Conservation (phyloP, 2,888 invertebrate genomes). For the Autographa gamma region DNA sequence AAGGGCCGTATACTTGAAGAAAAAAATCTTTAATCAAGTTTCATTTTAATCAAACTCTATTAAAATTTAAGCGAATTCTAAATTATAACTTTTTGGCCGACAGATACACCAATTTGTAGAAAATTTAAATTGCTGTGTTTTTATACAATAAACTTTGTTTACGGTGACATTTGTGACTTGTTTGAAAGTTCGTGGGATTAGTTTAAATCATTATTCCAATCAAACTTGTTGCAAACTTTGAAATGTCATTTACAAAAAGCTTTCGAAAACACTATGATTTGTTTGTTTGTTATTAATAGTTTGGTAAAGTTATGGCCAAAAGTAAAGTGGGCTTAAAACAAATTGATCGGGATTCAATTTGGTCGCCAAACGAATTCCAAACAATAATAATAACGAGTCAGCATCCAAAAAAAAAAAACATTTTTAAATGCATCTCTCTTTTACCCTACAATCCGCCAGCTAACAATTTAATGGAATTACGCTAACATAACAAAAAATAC, state of each 20-base stretch:
- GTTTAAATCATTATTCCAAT: slow-evolving; percentile 62
- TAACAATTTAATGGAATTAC: background rate
- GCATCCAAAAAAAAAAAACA: too few relatives aligned
- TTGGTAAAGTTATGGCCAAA: background rate
- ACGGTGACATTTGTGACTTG: slow-evolving; percentile 31
- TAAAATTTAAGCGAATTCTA: slow-evolving; percentile 31
- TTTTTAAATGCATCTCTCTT: too few relatives aligned
- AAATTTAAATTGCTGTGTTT: slow-evolving; percentile 14
- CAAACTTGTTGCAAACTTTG: slow-evolving; percentile 61
- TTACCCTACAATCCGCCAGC: too few relatives aligned
- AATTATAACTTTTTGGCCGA: slow-evolving; percentile 24
- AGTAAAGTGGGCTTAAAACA: background rate
- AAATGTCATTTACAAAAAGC: slow-evolving; percentile 63
- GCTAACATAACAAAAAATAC: background rate
- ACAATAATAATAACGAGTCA: background rate
- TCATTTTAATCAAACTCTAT: slow-evolving; percentile 49
- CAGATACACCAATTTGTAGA: slow-evolving; percentile 23
- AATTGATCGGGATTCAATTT: background rate
- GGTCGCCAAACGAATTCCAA: background rate
- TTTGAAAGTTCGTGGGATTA: slow-evolving; percentile 32
- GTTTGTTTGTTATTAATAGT: slow-evolving; percentile 47
- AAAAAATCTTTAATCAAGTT: slow-evolving; percentile 43
- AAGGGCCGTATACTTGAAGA: slow-evolving; percentile 41
- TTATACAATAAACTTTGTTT: slow-evolving; percentile 12
- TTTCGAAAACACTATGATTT: slow-evolving; percentile 53